Evolutionary conservation across 2,888 invertebrate species (phyloP).

Genomic region (Mayetiola destructor): DNA sequence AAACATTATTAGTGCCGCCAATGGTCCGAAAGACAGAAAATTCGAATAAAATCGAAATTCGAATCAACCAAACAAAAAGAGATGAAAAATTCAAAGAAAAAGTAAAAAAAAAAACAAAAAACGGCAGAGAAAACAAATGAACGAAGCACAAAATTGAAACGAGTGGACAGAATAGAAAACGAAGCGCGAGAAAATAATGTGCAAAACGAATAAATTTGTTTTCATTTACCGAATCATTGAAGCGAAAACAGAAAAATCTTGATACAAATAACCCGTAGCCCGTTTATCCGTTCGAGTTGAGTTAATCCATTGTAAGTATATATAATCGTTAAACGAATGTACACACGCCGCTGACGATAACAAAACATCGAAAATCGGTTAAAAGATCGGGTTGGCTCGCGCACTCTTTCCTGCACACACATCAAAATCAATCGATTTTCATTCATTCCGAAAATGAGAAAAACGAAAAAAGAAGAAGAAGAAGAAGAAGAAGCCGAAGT

Average conservation of each 20-base stretch:
- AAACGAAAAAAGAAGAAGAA: not conserved
- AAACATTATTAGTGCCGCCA: not conserved
- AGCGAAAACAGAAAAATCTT: not conserved
- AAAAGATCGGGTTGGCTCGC: not conserved
- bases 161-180: not conserved
- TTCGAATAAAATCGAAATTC: no score
- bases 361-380: not conserved
- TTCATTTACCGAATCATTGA: slow-evolving; percentile 1
- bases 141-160: not conserved
- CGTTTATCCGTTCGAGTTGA: slow-evolving; percentile 11
- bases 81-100: no score
- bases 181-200: not conserved
- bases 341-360: not conserved
- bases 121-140: no score
- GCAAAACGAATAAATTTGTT: slow-evolving; percentile 7
- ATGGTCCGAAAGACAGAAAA: no score
- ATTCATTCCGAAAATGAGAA: not conserved
- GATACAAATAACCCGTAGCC: slow-evolving; percentile 3
- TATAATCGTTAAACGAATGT: not conserved
- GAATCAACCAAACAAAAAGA: no score
- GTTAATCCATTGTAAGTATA: slow-evolving; percentile 3
- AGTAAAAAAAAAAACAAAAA: no score
- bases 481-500: not conserved
- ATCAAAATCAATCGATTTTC: not conserved
- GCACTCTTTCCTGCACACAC: not conserved